Evolutionary conservation across 1,140 invertebrate genomes (phyloP), one percentile per base, ranked within the genome.

Genomic region (Lordiphosa clarofinis): DNA sequence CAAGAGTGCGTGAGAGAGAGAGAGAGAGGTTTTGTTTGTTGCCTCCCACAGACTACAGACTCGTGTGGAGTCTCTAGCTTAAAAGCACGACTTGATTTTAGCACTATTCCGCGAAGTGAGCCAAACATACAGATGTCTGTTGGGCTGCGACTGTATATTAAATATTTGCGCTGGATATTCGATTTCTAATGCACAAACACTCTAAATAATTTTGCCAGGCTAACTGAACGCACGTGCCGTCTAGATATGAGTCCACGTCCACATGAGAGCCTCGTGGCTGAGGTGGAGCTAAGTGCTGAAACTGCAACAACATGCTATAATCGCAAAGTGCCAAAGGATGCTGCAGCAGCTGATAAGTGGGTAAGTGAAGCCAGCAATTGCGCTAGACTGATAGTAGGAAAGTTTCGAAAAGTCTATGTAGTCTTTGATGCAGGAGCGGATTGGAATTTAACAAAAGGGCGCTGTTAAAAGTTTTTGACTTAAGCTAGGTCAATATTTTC

Each of bases 201-300:
- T 59, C 24, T 53, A n/a, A 37, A 38, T 37, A 60, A 42, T 69
- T 60, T 19, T 24, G 33, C 7, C 12, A 68, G 65, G 37, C 43
- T 39, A 37, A 5, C 36, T 3, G 36, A 39, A 24, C 10, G 35
- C 49, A 52, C 49, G 49, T 52, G 49, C 12, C 40, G 40, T 21
- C 43, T 39, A 5, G 35, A 39, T 24, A 76, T 76, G 73, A 78
- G 46, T 61, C 73, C 73, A 35, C 68, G 73, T 33, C 73, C 73
- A 4, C 68, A 60, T 19, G 73, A 76, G 37, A 50, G 38, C 19
- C 61, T 75, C 13, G 53, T 31, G 11, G 35, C 39, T 13, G 12
- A 48, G 9, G n/a, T 21, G 3, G 53, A 67, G 7, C 11, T 74
- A 4, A 42, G 44, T 33, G 31, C 43, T 6, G 73, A 28, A 28